Evolutionary conservation across 2,888 invertebrate species (phyloP).

Genomic region (Erebia palarica): DNA sequence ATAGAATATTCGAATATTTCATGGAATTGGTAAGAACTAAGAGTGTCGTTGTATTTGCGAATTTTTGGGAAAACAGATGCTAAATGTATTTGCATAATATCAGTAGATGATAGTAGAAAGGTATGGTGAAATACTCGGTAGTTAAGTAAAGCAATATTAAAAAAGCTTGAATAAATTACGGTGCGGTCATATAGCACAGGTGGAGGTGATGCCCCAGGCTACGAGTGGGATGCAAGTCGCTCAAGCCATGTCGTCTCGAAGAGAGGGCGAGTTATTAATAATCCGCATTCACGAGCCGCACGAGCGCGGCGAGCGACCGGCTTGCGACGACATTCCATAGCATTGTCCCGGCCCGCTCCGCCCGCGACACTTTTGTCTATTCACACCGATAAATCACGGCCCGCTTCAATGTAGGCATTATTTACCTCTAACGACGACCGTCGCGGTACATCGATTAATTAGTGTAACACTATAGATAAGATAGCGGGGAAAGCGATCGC

Average conservation of each 20-base stretch:
- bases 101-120: background rate
- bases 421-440: conserved; percentile 73
- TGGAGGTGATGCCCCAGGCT: conserved; percentile 68
- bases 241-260: conserved; percentile 46
- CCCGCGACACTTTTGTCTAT: conserved; percentile 81
- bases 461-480: conserved; percentile 80
- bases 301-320: conserved; percentile 69
- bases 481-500: conserved; percentile 80
- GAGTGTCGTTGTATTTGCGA: conserved; percentile 58
- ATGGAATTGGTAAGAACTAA: conserved; percentile 47
- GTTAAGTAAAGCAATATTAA: conserved; percentile 8
- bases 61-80: conserved; percentile 43
- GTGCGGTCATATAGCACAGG: conserved; percentile 66
- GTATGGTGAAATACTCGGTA: background rate
- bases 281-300: conserved; percentile 78
- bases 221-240: conserved; percentile 63
- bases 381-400: conserved; percentile 79
- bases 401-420: conserved; percentile 72
- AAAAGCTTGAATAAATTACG: conserved; percentile 59
- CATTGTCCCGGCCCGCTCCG: conserved; percentile 76
- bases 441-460: conserved; percentile 78
- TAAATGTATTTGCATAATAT: conserved; percentile 14
- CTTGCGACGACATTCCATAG: conserved; percentile 78
- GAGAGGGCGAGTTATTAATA: conserved; percentile 78
- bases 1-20: conserved; percentile 45